Evolutionary conservation across 2,888 invertebrate genomes (phyloP), one percentile per base, ranked within the genome.

Genomic region (Hypercompe scribonia): DNA sequence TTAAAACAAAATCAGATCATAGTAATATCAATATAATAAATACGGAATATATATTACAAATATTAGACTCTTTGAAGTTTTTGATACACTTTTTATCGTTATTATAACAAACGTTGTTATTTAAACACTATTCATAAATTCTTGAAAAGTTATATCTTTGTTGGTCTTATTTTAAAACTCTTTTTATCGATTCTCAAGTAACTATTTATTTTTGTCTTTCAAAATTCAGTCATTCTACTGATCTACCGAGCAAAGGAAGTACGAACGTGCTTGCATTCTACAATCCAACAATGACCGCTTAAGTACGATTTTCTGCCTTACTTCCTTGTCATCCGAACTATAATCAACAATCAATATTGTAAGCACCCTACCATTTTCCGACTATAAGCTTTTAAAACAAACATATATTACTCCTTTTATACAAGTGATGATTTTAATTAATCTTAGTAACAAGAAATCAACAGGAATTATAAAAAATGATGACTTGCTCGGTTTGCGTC

Each of bases 401-500:
- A 70, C 15, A 4, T 42, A 3, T 18, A 4, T 42, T 18, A 18
- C 3, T 46, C 5, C n/a, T 46, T 46, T 46, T 46, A 21, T 77
- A 78, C 70, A 69, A 76, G 73, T 72, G 70, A 65, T 54, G 78
- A 74, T 78, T 82, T 84, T 81, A 78, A 84, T 79, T 75, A 81
- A 72, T 70, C 75, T 73, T 80, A 73, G 79, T 74, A 74, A 77
- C 78, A 76, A 76, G 77, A 79, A 81, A 81, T 78, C 79, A 82
- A 79, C 74, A 82, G 72, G 68, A 67, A 78, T 79, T 80, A 73
- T 80, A 82, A 86, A 82, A 77, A 80, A 77, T 82, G 80, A 80
- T 80, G 80, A 79, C 79, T 84, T 28, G 78, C 67, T 79, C 70
- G 72, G 72, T 78, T 69, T 68, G 76, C 71, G 74, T 73, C 65